These are phyloP conservation scores for Phyllotreta striolata DNA, from an alignment of 2,888 invertebrate genomes.

Conservation along the genomic window DNA sequence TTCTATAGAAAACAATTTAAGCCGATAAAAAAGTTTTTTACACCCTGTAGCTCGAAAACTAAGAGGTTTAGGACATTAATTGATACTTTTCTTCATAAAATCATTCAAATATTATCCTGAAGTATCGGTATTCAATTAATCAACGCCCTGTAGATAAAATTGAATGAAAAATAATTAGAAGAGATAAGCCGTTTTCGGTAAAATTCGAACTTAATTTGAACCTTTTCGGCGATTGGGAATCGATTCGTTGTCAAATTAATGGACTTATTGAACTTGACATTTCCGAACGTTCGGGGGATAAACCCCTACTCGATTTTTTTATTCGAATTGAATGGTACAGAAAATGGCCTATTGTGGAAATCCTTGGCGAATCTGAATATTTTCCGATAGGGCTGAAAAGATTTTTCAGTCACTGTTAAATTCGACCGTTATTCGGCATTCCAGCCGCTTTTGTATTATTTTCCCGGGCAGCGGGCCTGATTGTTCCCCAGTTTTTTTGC, in stretches of 20 bases:
- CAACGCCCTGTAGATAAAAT: too few relatives aligned
- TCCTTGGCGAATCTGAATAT: conserved; percentile 27
- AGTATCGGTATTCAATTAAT: too few relatives aligned
- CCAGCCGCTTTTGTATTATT: conserved; percentile 20
- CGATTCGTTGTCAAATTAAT: conserved; percentile 23
- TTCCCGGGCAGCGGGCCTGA: conserved; percentile 7
- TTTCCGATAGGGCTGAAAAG: conserved; percentile 25
- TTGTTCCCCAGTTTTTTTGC: conserved; percentile 26
- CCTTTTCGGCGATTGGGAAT: neutral
- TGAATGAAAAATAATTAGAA: too few relatives aligned
- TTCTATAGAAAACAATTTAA: too few relatives aligned
- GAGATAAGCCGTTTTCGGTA: neutral
- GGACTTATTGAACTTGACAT: conserved; percentile 32
- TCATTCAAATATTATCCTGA: too few relatives aligned
- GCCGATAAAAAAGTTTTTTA: too few relatives aligned
- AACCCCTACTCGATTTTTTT: conserved; percentile 29
- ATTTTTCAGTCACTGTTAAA: conserved; percentile 32
- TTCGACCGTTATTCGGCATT: conserved; percentile 8
- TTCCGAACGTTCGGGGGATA: conserved; percentile 22
- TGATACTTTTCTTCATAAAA: too few relatives aligned
- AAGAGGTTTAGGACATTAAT: too few relatives aligned
- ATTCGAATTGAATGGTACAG: conserved; percentile 30
- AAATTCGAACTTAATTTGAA: conserved; percentile 21
- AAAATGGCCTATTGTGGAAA: conserved; percentile 31
- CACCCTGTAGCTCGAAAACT: too few relatives aligned